phyloP scores from a whole-genome alignment of 2,888 invertebrate genomes.

The Micoletzkya japonica region DNA sequence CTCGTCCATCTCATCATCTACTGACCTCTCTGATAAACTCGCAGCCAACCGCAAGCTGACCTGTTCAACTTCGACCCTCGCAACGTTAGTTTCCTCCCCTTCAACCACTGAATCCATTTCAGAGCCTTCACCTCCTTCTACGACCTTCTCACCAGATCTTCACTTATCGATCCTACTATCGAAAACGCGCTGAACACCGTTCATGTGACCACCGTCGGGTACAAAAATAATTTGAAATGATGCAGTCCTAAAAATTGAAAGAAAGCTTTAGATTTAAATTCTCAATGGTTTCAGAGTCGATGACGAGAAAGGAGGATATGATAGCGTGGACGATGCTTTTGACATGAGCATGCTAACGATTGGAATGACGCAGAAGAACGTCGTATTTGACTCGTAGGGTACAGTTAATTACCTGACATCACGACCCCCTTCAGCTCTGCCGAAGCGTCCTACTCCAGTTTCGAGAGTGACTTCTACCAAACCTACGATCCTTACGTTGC shows the following conservation, averaged over 20 bases:
- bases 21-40: background rate
- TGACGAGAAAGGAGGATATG: background rate
- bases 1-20: background rate
- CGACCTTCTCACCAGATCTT: too few species aligned
- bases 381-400: background rate
- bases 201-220: slow-evolving; percentile 8
- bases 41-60: background rate
- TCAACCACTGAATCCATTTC: too few species aligned
- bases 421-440: background rate
- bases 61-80: background rate
- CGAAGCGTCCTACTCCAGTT: background rate
- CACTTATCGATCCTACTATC: too few species aligned
- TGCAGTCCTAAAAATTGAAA: background rate
- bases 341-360: background rate
- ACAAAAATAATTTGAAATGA: background rate
- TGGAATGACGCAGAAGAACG: slow-evolving; percentile 21
- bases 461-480: background rate
- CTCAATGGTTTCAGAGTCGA: background rate
- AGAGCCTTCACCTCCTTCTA: too few species aligned
- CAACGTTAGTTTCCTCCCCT: background rate
- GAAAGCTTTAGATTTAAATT: background rate
- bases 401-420: background rate
- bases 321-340: background rate
- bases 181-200: too few species aligned
- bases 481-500: slow-evolving; percentile 12